Conservation (phyloP, 2,888 invertebrate genomes). For the Drosophila setosimentum region DNA sequence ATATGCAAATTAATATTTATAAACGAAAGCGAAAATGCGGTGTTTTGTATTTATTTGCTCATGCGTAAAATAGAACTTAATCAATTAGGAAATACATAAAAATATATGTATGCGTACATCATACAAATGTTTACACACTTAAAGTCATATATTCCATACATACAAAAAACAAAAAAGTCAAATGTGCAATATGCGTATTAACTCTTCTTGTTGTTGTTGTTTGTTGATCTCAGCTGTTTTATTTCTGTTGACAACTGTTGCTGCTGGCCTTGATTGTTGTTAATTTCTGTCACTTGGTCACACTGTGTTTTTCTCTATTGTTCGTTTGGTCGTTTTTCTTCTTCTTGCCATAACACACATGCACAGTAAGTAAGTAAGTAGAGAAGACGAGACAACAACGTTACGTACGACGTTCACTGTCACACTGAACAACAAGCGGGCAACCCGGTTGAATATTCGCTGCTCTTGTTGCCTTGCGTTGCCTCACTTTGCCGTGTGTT, state of each 20-base stretch:
- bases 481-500: conserved; percentile 26
- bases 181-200: too few species aligned
- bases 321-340: conserved; percentile 2
- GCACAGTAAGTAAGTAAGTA: conserved; percentile 13
- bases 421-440: conserved; percentile 64
- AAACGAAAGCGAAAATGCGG: not conserved
- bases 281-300: conserved; percentile 17
- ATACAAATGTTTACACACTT: conserved; percentile 39
- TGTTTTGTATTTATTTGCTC: conserved; percentile 35
- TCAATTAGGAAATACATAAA: conserved; percentile 28
- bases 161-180: conserved; percentile 86
- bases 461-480: conserved; percentile 37
- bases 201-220: conserved; percentile 57
- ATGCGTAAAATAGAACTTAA: conserved; percentile 33
- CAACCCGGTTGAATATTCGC: conserved; percentile 33
- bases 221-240: conserved; percentile 36
- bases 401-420: conserved; percentile 77
- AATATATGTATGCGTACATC: conserved; percentile 9
- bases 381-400: conserved; percentile 48
- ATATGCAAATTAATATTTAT: conserved; percentile 18
- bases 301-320: conserved; percentile 9
- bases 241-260: conserved; percentile 63
- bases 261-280: conserved; percentile 15
- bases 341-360: conserved; percentile 2
- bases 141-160: conserved; percentile 67